phyloP scores from a whole-genome alignment of 2,797 vertebrate species.

The Takifugu rubripes region DNA sequence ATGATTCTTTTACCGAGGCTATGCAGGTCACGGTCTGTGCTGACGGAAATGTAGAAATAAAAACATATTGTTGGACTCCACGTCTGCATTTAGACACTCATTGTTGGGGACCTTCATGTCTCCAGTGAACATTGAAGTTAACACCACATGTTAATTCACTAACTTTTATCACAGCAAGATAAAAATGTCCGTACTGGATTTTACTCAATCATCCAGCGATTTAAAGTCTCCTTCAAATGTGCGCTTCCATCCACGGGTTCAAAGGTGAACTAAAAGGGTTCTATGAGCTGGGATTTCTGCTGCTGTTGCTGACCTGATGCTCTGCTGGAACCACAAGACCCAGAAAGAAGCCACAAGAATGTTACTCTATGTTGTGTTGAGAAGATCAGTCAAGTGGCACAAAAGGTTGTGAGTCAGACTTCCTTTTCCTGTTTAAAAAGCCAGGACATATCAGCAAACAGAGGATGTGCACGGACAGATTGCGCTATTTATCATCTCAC shows the following conservation, averaged over 20 bases:
- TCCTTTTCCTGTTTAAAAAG: slow-evolving; percentile 70
- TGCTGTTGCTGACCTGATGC: slow-evolving; percentile 15
- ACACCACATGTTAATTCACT: too few relatives aligned
- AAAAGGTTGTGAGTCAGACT: slow-evolving; percentile 58
- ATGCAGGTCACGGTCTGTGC: too few relatives aligned
- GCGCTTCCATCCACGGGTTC: neutral
- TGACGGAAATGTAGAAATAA: too few relatives aligned
- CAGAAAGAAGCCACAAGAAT: slow-evolving; percentile 53
- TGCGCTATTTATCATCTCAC: slow-evolving; percentile 37
- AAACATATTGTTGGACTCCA: too few relatives aligned
- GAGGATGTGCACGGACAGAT: slow-evolving; percentile 47
- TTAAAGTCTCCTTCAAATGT: neutral
- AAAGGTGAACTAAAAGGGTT: neutral
- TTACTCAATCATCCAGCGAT: neutral
- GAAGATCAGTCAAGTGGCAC: slow-evolving; percentile 57
- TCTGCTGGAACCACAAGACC: slow-evolving; percentile 30
- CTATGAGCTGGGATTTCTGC: slow-evolving; percentile 27
- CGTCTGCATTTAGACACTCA: too few relatives aligned
- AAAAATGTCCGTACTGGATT: too few relatives aligned
- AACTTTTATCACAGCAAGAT: too few relatives aligned
- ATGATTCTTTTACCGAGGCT: too few relatives aligned
- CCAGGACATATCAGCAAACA: slow-evolving; percentile 43
- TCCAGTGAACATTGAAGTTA: too few relatives aligned
- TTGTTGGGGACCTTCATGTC: too few relatives aligned
- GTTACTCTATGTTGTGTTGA: slow-evolving; percentile 47